These are phyloP conservation scores for Hymenopus coronatus DNA, from an alignment of 2,888 invertebrate species.

Conservation along the genomic window DNA sequence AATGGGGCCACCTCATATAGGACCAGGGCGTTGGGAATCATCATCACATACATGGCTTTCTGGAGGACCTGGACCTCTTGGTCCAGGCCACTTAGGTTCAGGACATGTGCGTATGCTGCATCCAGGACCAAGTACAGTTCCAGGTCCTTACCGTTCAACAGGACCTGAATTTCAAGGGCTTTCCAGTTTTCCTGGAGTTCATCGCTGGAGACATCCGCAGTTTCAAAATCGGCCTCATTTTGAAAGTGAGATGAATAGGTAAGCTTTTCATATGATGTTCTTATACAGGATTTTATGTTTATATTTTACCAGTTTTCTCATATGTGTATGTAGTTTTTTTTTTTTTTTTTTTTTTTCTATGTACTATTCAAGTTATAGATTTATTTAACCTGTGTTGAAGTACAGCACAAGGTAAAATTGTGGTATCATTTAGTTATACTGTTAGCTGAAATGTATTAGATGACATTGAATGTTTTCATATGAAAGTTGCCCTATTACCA, in stretches of 20 bases:
- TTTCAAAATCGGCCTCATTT: conserved; percentile 19
- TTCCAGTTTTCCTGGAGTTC: conserved; percentile 10
- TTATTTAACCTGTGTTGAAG: too few relatives aligned
- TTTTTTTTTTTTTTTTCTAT: too few relatives aligned
- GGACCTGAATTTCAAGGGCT: conserved; percentile 13
- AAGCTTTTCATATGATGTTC: background rate
- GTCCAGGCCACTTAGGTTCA: background rate
- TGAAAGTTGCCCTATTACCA: too few relatives aligned
- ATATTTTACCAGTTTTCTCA: too few relatives aligned
- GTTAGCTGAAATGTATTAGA: too few relatives aligned
- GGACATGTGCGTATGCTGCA: background rate
- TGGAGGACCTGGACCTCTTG: background rate
- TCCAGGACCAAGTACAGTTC: background rate
- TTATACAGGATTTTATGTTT: background rate
- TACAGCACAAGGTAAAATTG: too few relatives aligned
- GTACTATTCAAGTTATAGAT: too few relatives aligned
- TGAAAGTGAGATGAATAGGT: conserved; percentile 26
- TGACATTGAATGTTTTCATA: too few relatives aligned
- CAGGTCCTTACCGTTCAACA: background rate
- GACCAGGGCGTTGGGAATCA: background rate
- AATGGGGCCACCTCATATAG: background rate
- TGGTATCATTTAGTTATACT: too few relatives aligned
- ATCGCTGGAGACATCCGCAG: conserved; percentile 17
- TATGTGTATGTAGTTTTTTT: too few relatives aligned
- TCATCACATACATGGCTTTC: background rate